phyloP scores from a whole-genome alignment of 2,888 invertebrate species.

The Hesperia comma region DNA sequence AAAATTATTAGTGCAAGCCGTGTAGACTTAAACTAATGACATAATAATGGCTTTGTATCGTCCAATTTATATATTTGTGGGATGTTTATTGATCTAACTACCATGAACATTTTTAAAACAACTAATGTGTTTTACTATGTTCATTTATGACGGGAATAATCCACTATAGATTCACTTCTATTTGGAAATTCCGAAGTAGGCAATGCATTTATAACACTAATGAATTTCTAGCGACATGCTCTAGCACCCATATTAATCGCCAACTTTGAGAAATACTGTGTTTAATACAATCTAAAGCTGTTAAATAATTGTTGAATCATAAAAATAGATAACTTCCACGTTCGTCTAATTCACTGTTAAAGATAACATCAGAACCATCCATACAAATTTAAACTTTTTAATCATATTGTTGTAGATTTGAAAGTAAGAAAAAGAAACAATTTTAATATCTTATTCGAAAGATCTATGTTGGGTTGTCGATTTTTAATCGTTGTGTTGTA shows the following conservation, averaged over 20 bases:
- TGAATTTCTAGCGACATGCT: too few relatives aligned
- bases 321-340: conserved; percentile 33
- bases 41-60: too few relatives aligned
- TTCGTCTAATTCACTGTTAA: conserved; percentile 29
- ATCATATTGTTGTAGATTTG: conserved; percentile 9
- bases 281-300: conserved; percentile 25
- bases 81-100: too few relatives aligned
- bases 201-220: too few relatives aligned
- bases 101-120: too few relatives aligned
- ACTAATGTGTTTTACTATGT: too few relatives aligned
- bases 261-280: neutral
- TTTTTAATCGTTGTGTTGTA: conserved; percentile 5
- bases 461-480: conserved; percentile 5
- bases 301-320: conserved; percentile 34
- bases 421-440: conserved; percentile 4
- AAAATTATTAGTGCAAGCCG: too few relatives aligned
- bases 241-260: neutral
- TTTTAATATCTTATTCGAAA: neutral
- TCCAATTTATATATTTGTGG: too few relatives aligned
- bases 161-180: too few relatives aligned
- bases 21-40: too few relatives aligned
- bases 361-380: conserved; percentile 28
- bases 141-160: too few relatives aligned
- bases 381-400: conserved; percentile 20
- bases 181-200: too few relatives aligned